Conservation (phyloP, 2,797 vertebrate species). For the Acestrorhynchus altus region DNA sequence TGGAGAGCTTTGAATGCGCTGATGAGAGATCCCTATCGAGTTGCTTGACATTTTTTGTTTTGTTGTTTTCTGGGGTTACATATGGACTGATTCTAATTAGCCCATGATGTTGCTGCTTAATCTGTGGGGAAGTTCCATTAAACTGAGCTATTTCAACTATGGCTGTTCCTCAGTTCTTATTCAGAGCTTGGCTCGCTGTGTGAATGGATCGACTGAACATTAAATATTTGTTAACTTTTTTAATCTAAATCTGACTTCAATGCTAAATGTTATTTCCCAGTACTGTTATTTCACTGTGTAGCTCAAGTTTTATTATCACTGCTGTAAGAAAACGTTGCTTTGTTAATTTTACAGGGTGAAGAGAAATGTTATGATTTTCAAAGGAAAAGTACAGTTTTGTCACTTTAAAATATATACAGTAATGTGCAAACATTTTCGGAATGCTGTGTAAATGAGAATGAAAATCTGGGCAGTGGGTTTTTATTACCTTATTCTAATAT, state of each 20-base stretch:
- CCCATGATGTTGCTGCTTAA: slow-evolving; percentile 63
- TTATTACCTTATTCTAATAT: too few species aligned
- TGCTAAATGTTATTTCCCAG: neutral
- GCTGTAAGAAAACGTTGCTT: neutral
- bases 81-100: slow-evolving; percentile 73
- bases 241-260: neutral
- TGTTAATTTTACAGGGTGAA: too few species aligned
- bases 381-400: too few species aligned
- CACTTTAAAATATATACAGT: too few species aligned
- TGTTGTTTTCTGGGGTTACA: slow-evolving; percentile 64
- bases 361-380: too few species aligned
- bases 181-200: neutral
- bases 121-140: slow-evolving; percentile 16
- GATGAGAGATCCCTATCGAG: slow-evolving; percentile 76
- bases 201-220: neutral
- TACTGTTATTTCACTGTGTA: neutral
- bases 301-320: neutral
- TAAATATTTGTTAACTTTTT: neutral
- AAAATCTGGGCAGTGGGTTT: too few species aligned
- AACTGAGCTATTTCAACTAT: neutral
- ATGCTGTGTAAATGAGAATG: too few species aligned
- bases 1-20: slow-evolving; percentile 65
- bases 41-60: slow-evolving; percentile 66
- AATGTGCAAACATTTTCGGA: too few species aligned
- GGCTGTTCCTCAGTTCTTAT: neutral